Evolutionary conservation across 2,113 vertebrate genomes (phyloP), one percentile per base, ranked within the genome.

Genomic region (Heterocephalus glaber): DNA sequence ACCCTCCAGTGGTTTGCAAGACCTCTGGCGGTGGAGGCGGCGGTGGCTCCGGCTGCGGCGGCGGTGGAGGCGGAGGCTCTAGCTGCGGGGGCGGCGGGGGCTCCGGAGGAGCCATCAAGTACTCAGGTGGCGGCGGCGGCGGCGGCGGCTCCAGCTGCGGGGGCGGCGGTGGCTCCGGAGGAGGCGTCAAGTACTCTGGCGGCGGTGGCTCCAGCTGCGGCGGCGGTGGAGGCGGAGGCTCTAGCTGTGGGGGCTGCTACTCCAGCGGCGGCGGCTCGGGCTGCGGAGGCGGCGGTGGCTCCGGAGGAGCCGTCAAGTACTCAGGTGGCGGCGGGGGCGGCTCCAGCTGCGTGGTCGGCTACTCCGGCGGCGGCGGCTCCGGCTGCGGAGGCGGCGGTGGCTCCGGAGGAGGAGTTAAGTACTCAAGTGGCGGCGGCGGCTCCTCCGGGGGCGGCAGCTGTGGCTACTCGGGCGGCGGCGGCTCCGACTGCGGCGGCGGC

Each of bases 1-100:
- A 65, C 1, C 96, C 83, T n/a, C 96, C 97, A 1, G 76, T 90
- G 70, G 11, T 20, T 28, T 97, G 95, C 58, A 98, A 96, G 88
- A 56, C 30, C 56, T 95, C 87, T 0, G 83, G 96, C 3, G 94
- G 97, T 33, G 92, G 95, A 14, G 87, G 96, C 0, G 61, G 88
- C 0, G 58, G 95, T 0, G 84, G 95, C 2, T 20, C 92, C 2
- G 47, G 76, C 4, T 58, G 92, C 5, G 3, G 76, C 26, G 28
- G 63, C 2, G 7, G 92, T 2, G 28, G 44, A 16, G 17, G 61
- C 1, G 89, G 89, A 4, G 35, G 58, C 24, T 47, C n/a, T 24
- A 17, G 56, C 9, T 47, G 44, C 33, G n/a, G 74, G 5, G n/a
- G 68, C 22, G 54, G 80, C 0, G 26, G 95, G 1, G 38, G 76